These are phyloP conservation scores for Callaeas wilsoni DNA, from an alignment of 2,113 vertebrate genomes.

Conservation along the genomic window DNA sequence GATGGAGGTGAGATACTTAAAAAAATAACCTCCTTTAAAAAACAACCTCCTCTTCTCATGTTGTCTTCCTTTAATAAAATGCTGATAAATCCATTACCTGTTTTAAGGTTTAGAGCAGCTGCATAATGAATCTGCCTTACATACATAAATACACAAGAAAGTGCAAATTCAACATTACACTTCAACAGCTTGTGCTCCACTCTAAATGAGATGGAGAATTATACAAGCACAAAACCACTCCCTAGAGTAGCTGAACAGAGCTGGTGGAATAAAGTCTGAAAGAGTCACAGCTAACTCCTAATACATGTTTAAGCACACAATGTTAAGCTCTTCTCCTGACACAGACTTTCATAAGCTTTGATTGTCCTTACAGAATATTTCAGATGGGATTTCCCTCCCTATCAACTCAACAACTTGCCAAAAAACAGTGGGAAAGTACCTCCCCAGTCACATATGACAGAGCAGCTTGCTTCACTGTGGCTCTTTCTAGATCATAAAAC, in stretches of 20 bases:
- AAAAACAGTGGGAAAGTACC: not conserved
- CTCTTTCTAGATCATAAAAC: not conserved
- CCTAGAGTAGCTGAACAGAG: not conserved
- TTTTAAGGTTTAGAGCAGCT: constrained; percentile 18
- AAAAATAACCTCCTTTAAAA: constrained; percentile 33
- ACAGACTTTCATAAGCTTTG: not conserved
- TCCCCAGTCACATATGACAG: not conserved
- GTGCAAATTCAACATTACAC: not conserved
- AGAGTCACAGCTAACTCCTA: not conserved
- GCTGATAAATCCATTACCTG: not conserved
- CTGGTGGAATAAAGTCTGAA: not conserved
- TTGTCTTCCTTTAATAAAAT: constrained; percentile 1
- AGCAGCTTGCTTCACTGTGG: not conserved
- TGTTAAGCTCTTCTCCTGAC: not conserved
- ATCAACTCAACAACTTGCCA: not conserved
- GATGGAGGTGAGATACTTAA: not conserved
- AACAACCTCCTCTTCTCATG: not conserved
- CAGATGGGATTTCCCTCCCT: not conserved
- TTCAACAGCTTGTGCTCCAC: not conserved
- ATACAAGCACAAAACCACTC: not conserved
- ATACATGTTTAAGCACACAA: not conserved
- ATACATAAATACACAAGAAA: not conserved
- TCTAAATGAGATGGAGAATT: constrained; percentile 7
- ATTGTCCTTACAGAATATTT: not conserved
- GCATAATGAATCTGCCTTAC: not conserved